Evolutionary conservation across 2,113 vertebrate genomes (phyloP).

Genomic region (Leucoraja erinaceus): DNA sequence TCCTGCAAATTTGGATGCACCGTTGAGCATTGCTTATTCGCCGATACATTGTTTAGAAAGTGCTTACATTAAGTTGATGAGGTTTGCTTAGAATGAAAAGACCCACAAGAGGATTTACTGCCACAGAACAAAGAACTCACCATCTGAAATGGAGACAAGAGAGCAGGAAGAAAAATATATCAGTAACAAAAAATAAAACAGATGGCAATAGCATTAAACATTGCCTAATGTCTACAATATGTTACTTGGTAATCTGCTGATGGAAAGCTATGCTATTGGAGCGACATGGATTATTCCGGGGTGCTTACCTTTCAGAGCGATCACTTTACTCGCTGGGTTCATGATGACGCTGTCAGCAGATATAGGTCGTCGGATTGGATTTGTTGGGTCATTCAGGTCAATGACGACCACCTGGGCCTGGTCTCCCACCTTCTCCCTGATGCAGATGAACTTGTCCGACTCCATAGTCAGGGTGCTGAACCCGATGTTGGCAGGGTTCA

Average conservation of each 20-base stretch:
- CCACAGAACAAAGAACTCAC: conserved; percentile 65
- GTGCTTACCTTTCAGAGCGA: conserved; percentile 77
- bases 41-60: neutral
- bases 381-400: conserved; percentile 74
- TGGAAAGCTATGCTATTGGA: conserved; percentile 3
- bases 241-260: neutral
- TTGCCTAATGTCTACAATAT: neutral
- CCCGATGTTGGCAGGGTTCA: conserved; percentile 80
- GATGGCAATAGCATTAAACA: conserved; percentile 36
- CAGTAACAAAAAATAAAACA: conserved; percentile 44
- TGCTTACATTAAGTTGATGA: conserved; percentile 19
- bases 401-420: conserved; percentile 84
- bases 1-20: neutral
- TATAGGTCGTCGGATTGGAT: conserved; percentile 75
- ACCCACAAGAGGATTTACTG: conserved; percentile 49
- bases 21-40: neutral
- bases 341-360: conserved; percentile 88
- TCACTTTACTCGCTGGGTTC: conserved; percentile 86
- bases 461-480: conserved; percentile 92
- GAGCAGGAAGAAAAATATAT: conserved; percentile 58
- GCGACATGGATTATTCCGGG: neutral
- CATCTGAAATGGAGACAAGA: conserved; percentile 69
- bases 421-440: conserved; percentile 81
- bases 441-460: conserved; percentile 87
- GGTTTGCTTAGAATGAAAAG: conserved; percentile 62